Percentiles rank a stretch among this genome's conserved stretches.
Conservation (phyloP, 2,113 vertebrate species). For the Boleophthalmus pectinirostris region DNA sequence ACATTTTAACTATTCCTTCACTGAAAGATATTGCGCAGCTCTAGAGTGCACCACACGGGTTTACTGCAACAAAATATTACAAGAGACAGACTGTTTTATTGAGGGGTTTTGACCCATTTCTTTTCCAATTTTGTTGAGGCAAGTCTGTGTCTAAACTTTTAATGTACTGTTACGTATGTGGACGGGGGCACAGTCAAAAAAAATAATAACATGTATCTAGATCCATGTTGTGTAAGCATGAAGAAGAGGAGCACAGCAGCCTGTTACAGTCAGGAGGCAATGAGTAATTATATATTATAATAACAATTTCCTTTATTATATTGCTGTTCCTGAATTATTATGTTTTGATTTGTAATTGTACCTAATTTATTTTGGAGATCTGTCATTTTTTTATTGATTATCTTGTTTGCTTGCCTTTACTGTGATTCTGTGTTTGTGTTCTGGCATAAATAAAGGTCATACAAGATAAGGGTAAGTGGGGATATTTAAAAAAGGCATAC, state of each 20-base stretch:
- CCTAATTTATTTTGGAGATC: background rate
- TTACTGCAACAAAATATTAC: background rate
- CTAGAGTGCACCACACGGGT: background rate
- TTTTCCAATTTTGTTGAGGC: background rate
- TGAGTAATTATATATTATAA: background rate
- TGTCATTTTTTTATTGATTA: background rate
- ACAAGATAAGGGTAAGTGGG: background rate
- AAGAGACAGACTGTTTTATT: background rate
- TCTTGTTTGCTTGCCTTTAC: background rate
- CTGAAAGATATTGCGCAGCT: background rate
- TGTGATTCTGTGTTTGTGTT: conserved; percentile 7
- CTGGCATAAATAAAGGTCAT: conserved; percentile 32
- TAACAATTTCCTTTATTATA: background rate
- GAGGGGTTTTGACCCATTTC: background rate
- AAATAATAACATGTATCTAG: background rate
- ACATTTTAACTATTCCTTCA: background rate
- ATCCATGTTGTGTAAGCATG: background rate
- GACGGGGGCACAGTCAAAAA: background rate
- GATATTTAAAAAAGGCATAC: background rate
- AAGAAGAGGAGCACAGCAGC: background rate
- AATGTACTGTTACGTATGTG: background rate
- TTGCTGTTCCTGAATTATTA: background rate
- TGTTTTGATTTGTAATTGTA: background rate
- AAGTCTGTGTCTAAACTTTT: background rate
- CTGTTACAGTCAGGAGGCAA: background rate